Evolutionary conservation across 1,140 invertebrate genomes (phyloP).

Genomic region (Rhizoglyphus robini): DNA sequence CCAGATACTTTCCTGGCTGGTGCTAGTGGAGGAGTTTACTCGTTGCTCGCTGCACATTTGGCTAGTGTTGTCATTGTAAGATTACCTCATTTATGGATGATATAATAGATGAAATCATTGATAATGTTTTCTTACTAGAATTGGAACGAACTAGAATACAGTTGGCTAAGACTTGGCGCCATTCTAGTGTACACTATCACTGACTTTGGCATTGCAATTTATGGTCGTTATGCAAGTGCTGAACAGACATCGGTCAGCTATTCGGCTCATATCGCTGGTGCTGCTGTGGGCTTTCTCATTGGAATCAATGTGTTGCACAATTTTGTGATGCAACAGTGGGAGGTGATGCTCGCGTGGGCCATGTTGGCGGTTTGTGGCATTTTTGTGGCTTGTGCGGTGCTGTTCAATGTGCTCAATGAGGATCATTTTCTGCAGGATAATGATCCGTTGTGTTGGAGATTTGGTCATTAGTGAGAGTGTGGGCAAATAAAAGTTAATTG

Average conservation of each 20-base stretch:
- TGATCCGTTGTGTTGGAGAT: background rate
- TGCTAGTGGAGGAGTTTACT: slow-evolving; percentile 90
- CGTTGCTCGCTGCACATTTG: slow-evolving; percentile 83
- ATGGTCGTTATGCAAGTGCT: slow-evolving; percentile 52
- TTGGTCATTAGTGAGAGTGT: too few species aligned
- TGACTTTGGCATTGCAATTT: slow-evolving; percentile 71
- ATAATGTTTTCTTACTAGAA: slow-evolving; percentile 51
- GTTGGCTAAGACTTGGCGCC: slow-evolving; percentile 52
- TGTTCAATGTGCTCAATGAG: slow-evolving; percentile 55
- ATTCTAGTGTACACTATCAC: slow-evolving; percentile 55
- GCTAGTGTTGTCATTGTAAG: slow-evolving; percentile 80
- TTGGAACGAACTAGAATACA: slow-evolving; percentile 82
- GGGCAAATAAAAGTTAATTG: too few species aligned
- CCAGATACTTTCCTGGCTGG: slow-evolving; percentile 73
- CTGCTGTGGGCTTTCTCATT: slow-evolving; percentile 72
- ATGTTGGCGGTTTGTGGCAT: slow-evolving; percentile 35
- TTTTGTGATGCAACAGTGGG: slow-evolving; percentile 67
- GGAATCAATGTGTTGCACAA: slow-evolving; percentile 83
- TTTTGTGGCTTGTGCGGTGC: slow-evolving; percentile 57
- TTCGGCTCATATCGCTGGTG: slow-evolving; percentile 67
- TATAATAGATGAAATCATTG: too few species aligned
- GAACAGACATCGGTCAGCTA: slow-evolving; percentile 22
- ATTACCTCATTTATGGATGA: too few species aligned
- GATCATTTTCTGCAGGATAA: slow-evolving; percentile 37
- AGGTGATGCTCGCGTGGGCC: slow-evolving; percentile 65